Evolutionary conservation across 1,140 invertebrate genomes (phyloP).

Genomic region (Drosophila pseudoananassae): DNA sequence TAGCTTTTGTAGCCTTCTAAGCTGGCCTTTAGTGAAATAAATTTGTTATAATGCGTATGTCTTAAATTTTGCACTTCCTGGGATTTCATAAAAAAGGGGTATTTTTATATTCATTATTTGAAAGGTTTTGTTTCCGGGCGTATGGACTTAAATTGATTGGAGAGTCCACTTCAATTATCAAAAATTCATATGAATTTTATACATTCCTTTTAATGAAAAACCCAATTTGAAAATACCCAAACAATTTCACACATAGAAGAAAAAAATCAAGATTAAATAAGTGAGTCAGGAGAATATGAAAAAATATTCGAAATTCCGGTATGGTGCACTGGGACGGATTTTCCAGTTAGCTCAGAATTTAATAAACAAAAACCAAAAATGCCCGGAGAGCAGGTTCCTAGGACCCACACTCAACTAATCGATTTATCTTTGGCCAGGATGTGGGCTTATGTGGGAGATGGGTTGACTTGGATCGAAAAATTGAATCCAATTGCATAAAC

Average conservation of each 20-base stretch:
- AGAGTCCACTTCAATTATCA: constrained; percentile 13
- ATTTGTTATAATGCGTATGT: constrained; percentile 2
- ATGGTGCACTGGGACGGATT: constrained; percentile 4
- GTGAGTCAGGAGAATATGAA: constrained; percentile 18
- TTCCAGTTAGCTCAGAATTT: constrained; percentile 46
- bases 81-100: neutral
- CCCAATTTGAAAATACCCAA: neutral
- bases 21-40: constrained; percentile 32
- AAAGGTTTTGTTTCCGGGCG: neutral
- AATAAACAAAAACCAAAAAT: constrained; percentile 68
- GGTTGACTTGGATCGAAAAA: constrained; percentile 49
- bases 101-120: neutral
- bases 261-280: constrained; percentile 10
- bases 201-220: constrained; percentile 11
- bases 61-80: neutral
- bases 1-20: constrained; percentile 14
- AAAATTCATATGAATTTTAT: constrained; percentile 7
- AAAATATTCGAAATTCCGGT: constrained; percentile 27
- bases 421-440: constrained; percentile 30
- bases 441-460: constrained; percentile 24
- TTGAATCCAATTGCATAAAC: constrained; percentile 71
- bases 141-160: neutral
- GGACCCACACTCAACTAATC: constrained; percentile 17
- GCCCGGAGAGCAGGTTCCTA: constrained; percentile 24
- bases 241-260: constrained; percentile 21